A percentile compares a stretch with the other conserved stretches of the same genome.
Conservation (phyloP, 2,888 invertebrate genomes). For the Callyntrura sp. region DNA sequence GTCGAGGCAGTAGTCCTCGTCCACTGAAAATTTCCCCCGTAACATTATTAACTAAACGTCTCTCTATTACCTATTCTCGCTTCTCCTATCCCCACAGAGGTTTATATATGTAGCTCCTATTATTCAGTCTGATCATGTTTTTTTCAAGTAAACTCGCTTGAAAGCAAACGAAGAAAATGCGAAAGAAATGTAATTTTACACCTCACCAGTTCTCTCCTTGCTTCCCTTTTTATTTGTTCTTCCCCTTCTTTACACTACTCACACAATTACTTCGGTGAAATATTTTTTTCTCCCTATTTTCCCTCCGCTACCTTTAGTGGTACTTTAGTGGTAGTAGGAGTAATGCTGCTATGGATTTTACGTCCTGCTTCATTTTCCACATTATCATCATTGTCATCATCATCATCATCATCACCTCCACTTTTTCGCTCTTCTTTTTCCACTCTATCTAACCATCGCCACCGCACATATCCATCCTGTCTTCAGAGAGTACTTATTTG, state of each 20-base stretch:
- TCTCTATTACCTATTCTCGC: neutral
- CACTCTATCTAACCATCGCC: constrained; percentile 27
- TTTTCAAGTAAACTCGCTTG: neutral
- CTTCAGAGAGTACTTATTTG: neutral
- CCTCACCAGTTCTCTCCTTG: constrained; percentile 9
- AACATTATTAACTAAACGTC: neutral
- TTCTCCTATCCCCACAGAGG: neutral
- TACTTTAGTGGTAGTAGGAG: too few relatives aligned
- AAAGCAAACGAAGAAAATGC: constrained; percentile 24
- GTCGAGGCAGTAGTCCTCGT: too few relatives aligned
- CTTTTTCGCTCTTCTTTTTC: too few relatives aligned
- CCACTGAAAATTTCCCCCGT: neutral
- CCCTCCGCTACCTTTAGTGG: neutral
- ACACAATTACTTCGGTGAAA: constrained; percentile 27
- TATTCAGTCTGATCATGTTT: constrained; percentile 8
- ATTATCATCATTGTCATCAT: neutral
- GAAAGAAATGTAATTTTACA: constrained; percentile 48
- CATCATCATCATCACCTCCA: neutral
- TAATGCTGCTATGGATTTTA: neutral
- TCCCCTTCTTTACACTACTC: neutral
- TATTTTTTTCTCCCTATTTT: neutral
- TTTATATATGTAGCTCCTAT: neutral
- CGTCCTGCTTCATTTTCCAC: constrained; percentile 21
- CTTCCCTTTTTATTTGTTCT: neutral
- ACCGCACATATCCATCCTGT: too few relatives aligned